Percentiles rank a stretch among this genome's conserved stretches.
Evolutionary conservation across 2,113 vertebrate genomes (phyloP).

Genomic region (Oxyura jamaicensis): DNA sequence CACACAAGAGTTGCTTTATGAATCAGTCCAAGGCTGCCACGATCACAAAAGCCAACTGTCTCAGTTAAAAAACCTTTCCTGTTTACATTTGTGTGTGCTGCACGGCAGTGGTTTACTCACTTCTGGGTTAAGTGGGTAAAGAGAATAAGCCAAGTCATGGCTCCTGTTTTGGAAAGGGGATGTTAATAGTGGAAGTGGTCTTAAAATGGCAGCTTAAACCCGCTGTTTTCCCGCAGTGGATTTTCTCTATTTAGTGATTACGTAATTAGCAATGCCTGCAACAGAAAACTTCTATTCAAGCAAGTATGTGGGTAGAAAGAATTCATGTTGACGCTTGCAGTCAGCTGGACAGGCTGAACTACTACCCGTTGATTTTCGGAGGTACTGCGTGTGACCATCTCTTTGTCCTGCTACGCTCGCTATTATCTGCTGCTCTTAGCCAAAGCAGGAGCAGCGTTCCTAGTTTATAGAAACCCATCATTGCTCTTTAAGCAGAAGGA

Average conservation of each 20-base stretch:
- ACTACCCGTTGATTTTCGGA: too few species aligned
- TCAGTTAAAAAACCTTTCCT: too few species aligned
- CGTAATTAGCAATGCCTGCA: background rate
- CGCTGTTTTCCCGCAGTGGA: background rate
- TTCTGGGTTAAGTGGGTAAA: too few species aligned
- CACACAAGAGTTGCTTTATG: background rate
- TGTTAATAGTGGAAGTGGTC: background rate
- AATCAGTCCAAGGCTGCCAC: background rate
- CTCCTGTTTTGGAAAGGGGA: background rate
- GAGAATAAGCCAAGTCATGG: too few species aligned
- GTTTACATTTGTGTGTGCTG: fast-evolving
- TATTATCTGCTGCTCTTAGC: background rate
- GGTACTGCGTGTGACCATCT: background rate
- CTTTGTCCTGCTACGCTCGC: background rate
- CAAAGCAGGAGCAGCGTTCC: background rate
- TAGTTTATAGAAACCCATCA: background rate
- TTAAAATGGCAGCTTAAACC: background rate
- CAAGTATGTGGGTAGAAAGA: background rate
- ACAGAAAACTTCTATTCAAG: background rate
- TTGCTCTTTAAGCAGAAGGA: background rate
- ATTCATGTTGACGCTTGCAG: background rate
- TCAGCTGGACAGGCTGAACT: background rate
- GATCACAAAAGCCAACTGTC: background rate
- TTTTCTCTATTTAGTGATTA: background rate
- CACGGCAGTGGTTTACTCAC: background rate